Percentiles rank a stretch among this genome's conserved stretches.
These are phyloP conservation scores for Aythya baeri DNA, from an alignment of 2,113 vertebrate species.

Conservation along the genomic window DNA sequence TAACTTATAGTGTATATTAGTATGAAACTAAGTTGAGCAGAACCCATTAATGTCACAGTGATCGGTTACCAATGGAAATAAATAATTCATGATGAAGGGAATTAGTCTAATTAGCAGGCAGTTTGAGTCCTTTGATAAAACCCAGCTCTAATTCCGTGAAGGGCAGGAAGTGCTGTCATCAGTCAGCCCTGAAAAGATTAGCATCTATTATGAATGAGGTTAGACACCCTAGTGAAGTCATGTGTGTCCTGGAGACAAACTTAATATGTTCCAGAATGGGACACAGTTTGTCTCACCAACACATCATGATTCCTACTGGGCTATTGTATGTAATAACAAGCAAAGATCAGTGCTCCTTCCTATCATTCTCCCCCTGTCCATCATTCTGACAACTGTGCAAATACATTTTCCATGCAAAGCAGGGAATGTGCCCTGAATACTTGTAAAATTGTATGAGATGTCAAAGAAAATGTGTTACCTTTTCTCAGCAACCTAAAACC, in stretches of 20 bases:
- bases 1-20: constrained; percentile 87
- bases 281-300: constrained; percentile 88
- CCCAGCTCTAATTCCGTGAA: constrained; percentile 93
- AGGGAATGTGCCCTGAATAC: constrained; percentile 78
- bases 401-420: constrained; percentile 90
- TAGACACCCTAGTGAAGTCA: constrained; percentile 92
- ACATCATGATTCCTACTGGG: constrained; percentile 85
- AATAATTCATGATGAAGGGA: constrained; percentile 98
- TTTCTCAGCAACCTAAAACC: constrained; percentile 72
- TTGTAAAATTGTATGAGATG: constrained; percentile 74
- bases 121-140: constrained; percentile 99
- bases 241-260: constrained; percentile 98
- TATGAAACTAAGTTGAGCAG: constrained; percentile 89
- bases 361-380: constrained; percentile 84
- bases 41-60: constrained; percentile 94
- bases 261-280: constrained; percentile 94
- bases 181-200: constrained; percentile 98
- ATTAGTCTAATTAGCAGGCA: constrained; percentile 99
- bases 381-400: constrained; percentile 93
- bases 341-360: constrained; percentile 76
- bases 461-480: constrained; percentile 74
- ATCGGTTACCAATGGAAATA: constrained; percentile 98
- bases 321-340: constrained; percentile 90
- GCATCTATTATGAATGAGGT: constrained; percentile 98
- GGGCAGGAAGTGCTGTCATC: constrained; percentile 97